A percentile compares a stretch with the other conserved stretches of the same genome.
phyloP scores from a whole-genome alignment of 2,797 vertebrate species.

The Spondyliosoma cantharus region DNA sequence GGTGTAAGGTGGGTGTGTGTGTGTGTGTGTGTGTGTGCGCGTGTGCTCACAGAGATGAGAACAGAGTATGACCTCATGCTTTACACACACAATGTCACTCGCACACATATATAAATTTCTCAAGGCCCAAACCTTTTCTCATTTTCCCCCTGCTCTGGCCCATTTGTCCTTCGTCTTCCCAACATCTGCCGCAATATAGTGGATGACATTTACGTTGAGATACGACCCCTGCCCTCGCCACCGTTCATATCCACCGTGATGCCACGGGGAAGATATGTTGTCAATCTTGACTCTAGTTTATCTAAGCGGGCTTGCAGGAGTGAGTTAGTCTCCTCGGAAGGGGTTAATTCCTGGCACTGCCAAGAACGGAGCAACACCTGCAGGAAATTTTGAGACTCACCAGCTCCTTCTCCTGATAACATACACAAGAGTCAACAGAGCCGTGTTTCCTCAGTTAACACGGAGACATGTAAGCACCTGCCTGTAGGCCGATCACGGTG shows the following conservation, averaged over 20 bases:
- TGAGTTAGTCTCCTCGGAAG: constrained; percentile 6
- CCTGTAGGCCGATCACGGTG: constrained; percentile 21
- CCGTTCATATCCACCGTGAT: neutral
- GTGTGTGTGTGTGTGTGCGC: constrained; percentile 19
- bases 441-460: constrained; percentile 50
- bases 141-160: neutral
- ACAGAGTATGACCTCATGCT: constrained; percentile 74
- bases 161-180: constrained; percentile 33
- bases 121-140: constrained; percentile 25
- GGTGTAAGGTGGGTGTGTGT: constrained; percentile 36
- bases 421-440: constrained; percentile 59
- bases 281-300: neutral
- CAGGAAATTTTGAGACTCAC: constrained; percentile 44
- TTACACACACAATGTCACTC: constrained; percentile 1
- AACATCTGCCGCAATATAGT: constrained; percentile 17
- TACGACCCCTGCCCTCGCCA: constrained; percentile 20
- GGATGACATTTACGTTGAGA: constrained; percentile 33
- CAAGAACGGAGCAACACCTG: constrained; percentile 51
- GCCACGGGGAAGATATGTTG: neutral
- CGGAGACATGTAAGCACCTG: constrained; percentile 60
- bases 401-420: constrained; percentile 53
- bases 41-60: constrained; percentile 45
- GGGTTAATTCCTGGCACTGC: constrained; percentile 48
- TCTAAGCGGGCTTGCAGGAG: constrained; percentile 9
- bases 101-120: neutral